Base-by-base conservation (phyloP, 1,140 invertebrate species). In the Leptinotarsa undecemlineata region DNA sequence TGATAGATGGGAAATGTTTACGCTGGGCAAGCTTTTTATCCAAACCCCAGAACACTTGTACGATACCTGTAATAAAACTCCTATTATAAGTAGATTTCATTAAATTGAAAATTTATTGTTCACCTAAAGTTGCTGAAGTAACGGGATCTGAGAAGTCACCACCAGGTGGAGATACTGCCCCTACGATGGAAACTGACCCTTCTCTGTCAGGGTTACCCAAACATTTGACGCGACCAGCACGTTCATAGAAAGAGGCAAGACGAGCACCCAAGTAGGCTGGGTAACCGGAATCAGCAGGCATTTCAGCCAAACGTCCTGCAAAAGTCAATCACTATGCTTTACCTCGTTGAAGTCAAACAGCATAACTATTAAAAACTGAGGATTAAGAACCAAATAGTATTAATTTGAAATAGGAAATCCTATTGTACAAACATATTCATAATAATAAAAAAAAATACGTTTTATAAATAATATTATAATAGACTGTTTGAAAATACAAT, bases 121-220 rank as follows among this genome's bases (percentile, higher is more conserved):
- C 76, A 80, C 81, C 81, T 68, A 99, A 90, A 23, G 98, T 99
- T 73, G 98, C 98, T 8, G 98, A 97, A 5, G 98, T 99, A 26
- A 99, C 98, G 75, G 98, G 98, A 91, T 99, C 98, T 48, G 98
- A 99, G 90, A 99, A 99, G 87, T 99, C 98, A 91, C 98, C 98
- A 90, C 98, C 98, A 86, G 98, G 98, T 64, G 98, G 98, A 17
- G 98, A 99, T 76, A 99, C 98, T 83, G 98, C 98, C 82, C 98
- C 98, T 61, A 99, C 98, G 88, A 99, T 99, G 82, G 96, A 99
- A 60, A 99, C 98, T 76, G 96, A 98, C 78, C 98, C 92, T 88
- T 99, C 98, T 82, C 98, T 89, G 84, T 98, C 96, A 15, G 98
- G 98, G 87, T 98, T 99, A 84, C 98, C 98, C 64, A 99, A 87